These are phyloP conservation scores for Chaenodraco wilsoni DNA, from an alignment of 2,797 vertebrate species.

Conservation along the genomic window DNA sequence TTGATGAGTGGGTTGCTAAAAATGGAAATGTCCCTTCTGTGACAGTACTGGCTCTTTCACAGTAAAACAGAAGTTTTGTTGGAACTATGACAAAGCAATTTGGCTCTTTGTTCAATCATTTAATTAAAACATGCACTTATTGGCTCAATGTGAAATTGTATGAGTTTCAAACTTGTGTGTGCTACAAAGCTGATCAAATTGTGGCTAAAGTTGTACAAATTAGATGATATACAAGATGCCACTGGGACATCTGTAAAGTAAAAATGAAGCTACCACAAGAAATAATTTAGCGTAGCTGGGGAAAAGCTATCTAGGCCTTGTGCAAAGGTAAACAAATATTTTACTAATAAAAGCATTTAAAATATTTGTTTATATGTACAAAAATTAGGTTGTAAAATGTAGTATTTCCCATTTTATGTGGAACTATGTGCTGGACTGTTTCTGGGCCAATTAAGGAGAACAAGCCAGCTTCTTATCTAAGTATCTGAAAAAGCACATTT, in stretches of 20 bases:
- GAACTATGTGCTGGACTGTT: not conserved
- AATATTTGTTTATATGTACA: no score
- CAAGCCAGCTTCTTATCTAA: not conserved
- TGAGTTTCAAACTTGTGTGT: not conserved
- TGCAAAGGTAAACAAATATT: no score
- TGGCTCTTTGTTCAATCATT: not conserved
- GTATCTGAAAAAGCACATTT: not conserved
- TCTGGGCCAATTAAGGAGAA: not conserved
- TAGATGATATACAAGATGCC: no score
- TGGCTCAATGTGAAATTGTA: not conserved
- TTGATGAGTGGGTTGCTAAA: constrained; percentile 28
- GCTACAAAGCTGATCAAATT: not conserved
- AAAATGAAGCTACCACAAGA: not conserved
- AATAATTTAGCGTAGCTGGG: not conserved
- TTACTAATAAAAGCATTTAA: no score
- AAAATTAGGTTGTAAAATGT: no score
- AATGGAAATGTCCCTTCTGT: constrained; percentile 9
- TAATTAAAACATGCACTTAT: not conserved
- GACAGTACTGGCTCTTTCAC: not conserved
- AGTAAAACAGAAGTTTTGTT: constrained; percentile 1
- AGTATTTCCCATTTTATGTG: no score
- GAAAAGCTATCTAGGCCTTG: no score
- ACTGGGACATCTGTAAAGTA: not conserved
- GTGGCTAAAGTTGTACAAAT: not conserved
- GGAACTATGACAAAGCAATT: not conserved